Evolutionary conservation across 2,888 invertebrate genomes (phyloP).

Genomic region (Griposia aprilina): DNA sequence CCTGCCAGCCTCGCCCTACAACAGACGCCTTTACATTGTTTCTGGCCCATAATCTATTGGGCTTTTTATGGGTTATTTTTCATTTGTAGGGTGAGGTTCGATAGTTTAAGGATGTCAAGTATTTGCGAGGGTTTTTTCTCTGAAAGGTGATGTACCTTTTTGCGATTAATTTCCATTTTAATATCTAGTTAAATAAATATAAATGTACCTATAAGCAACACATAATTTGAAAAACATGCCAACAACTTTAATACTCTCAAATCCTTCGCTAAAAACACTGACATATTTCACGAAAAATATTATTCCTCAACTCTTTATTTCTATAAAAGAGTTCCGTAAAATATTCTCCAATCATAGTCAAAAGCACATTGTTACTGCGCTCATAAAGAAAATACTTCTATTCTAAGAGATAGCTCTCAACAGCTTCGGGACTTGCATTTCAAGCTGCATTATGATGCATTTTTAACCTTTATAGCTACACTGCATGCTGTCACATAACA

Average conservation of each 20-base stretch:
- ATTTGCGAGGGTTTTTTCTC: not conserved
- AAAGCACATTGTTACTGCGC: conserved; percentile 47
- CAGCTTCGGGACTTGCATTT: conserved; percentile 38
- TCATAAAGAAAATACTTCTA: conserved; percentile 53
- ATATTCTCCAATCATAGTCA: conserved; percentile 48
- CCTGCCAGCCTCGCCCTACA: conserved; percentile 72
- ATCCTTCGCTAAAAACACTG: conserved; percentile 10
- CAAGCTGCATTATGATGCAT: conserved; percentile 51
- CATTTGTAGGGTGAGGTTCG: conserved; percentile 29
- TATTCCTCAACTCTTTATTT: conserved; percentile 1
- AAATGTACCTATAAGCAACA: no score
- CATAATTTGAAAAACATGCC: no score
- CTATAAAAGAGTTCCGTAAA: conserved; percentile 35
- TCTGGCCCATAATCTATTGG: conserved; percentile 68
- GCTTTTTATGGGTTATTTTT: conserved; percentile 59
- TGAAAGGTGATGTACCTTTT: no score
- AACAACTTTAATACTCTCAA: conserved; percentile 3
- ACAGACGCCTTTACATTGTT: conserved; percentile 71
- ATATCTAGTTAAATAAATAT: no score
- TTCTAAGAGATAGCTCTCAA: conserved; percentile 50
- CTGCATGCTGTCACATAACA: conserved; percentile 51
- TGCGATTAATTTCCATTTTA: no score
- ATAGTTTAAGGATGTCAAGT: not conserved
- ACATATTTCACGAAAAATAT: conserved; percentile 17
- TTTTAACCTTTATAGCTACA: conserved; percentile 60